Evolutionary conservation across 1,140 invertebrate species (phyloP).

Genomic region (Drosophila simulans): DNA sequence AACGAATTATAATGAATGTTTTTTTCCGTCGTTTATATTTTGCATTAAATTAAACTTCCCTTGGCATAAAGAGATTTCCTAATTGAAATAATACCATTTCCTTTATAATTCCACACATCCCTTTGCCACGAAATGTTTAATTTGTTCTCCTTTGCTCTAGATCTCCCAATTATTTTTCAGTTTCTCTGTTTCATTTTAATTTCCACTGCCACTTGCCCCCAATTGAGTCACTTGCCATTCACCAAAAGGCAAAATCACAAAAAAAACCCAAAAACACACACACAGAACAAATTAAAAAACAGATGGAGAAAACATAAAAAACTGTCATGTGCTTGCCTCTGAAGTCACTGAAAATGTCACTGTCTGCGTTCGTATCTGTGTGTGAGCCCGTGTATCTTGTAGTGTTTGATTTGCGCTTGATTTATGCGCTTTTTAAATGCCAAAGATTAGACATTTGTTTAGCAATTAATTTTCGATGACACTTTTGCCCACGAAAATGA

Average conservation of each 20-base stretch:
- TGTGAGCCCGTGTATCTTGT: constrained; percentile 14
- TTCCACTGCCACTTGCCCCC: constrained; percentile 53
- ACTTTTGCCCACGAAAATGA: constrained; percentile 60
- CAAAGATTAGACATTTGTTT: constrained; percentile 83
- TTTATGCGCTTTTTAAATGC: constrained; percentile 81
- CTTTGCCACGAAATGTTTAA: constrained; percentile 16
- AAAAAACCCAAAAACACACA: background rate
- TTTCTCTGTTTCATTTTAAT: constrained; percentile 42
- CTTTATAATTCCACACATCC: constrained; percentile 22
- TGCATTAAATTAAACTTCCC: too few relatives aligned
- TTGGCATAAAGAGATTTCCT: background rate
- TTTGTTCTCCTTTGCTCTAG: constrained; percentile 19
- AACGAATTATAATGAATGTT: too few relatives aligned
- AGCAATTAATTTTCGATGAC: constrained; percentile 79
- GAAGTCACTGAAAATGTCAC: constrained; percentile 11
- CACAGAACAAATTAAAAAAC: constrained; percentile 1
- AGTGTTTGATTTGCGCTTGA: constrained; percentile 78
- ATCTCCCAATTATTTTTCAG: constrained; percentile 13
- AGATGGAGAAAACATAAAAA: constrained; percentile 36
- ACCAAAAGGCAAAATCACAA: constrained; percentile 20
- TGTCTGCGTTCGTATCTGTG: constrained; percentile 12
- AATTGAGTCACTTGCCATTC: constrained; percentile 57
- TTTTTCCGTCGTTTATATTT: too few relatives aligned
- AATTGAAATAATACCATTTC: constrained; percentile 26
- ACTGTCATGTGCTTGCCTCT: constrained; percentile 51